These are phyloP conservation scores for Sipha maydis DNA, from an alignment of 2,888 invertebrate genomes.

Conservation along the genomic window DNA sequence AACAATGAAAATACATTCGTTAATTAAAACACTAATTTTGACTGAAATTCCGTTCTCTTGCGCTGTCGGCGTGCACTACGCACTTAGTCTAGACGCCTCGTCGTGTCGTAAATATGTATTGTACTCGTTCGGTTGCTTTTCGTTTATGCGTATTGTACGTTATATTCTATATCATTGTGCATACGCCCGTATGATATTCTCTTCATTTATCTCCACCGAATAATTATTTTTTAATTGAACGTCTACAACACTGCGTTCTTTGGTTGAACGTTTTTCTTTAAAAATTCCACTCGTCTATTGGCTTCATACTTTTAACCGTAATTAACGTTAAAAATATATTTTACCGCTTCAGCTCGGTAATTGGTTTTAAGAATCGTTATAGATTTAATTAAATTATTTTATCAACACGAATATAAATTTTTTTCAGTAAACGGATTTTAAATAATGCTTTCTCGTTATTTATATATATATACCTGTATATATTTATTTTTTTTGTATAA, in stretches of 20 bases:
- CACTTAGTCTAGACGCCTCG: slow-evolving; percentile 34
- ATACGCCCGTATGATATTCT: background rate
- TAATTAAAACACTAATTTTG: slow-evolving; percentile 38
- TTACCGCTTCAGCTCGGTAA: background rate
- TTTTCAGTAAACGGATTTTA: no score
- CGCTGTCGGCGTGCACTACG: background rate
- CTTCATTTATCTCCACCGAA: slow-evolving; percentile 4
- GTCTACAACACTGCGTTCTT: background rate
- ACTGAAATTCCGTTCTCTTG: background rate
- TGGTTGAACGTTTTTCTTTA: background rate
- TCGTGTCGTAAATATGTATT: background rate
- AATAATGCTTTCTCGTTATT: no score
- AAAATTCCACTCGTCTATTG: background rate
- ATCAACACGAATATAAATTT: no score
- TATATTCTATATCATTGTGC: background rate
- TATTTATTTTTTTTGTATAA: no score
- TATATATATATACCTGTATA: no score
- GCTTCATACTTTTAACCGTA: background rate
- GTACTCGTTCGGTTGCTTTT: background rate
- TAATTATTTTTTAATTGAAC: slow-evolving; percentile 55
- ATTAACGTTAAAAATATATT: background rate
- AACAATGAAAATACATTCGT: background rate
- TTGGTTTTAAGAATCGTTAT: background rate
- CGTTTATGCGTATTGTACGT: slow-evolving; percentile 8
- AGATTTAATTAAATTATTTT: background rate